Conservation (phyloP, 64 coral and sea anemone genomes). For the Montipora efflorescens region DNA sequence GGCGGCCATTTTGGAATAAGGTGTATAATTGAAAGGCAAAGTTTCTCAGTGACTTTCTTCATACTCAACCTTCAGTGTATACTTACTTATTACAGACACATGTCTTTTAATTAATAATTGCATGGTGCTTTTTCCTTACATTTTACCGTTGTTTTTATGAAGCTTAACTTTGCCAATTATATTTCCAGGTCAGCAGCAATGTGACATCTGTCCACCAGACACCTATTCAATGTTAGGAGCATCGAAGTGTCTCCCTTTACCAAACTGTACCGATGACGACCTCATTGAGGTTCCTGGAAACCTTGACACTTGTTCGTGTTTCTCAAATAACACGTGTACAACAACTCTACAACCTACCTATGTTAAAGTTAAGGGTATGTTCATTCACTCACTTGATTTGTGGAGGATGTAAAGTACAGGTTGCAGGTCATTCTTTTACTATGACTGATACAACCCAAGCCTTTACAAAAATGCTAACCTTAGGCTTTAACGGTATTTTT, state of each 20-base stretch:
- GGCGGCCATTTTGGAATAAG: too few relatives aligned
- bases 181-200: slow-evolving; percentile 54
- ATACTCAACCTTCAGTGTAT: too few relatives aligned
- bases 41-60: too few relatives aligned
- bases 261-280: slow-evolving; percentile 71
- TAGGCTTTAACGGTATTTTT: too few relatives aligned
- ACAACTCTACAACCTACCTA: background rate
- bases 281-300: slow-evolving; percentile 62
- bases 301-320: slow-evolving; percentile 21
- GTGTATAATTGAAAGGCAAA: too few relatives aligned
- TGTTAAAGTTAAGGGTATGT: slow-evolving; percentile 18
- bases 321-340: background rate
- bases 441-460: too few relatives aligned
- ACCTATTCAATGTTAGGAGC: slow-evolving; percentile 67
- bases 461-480: too few relatives aligned
- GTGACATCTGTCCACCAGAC: slow-evolving; percentile 22
- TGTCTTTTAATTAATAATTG: background rate
- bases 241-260: slow-evolving; percentile 50
- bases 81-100: too few relatives aligned
- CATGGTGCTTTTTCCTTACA: background rate
- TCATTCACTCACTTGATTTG: background rate
- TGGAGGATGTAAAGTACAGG: background rate
- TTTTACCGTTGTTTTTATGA: background rate
- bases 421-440: too few relatives aligned
- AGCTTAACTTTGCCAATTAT: background rate